phyloP scores from a whole-genome alignment of 2,888 invertebrate species.

The Leucania comma region DNA sequence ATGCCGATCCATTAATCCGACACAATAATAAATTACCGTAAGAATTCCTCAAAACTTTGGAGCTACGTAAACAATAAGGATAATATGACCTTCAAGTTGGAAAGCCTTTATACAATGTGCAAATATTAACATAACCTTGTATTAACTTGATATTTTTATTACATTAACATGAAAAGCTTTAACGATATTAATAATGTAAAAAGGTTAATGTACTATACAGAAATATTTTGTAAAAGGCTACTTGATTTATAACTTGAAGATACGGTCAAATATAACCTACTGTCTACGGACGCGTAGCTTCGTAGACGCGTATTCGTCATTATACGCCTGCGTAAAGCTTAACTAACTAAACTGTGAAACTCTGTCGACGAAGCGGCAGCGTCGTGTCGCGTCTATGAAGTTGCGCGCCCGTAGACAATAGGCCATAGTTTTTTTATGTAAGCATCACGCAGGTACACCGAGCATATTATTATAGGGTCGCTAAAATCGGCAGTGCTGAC shows the following conservation, averaged over 20 bases:
- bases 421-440: no score
- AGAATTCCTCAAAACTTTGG: conserved; percentile 1
- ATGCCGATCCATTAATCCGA: not conserved
- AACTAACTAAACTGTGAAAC: no score
- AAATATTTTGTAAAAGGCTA: conserved; percentile 14
- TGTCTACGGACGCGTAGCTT: no score
- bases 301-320: no score
- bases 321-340: no score
- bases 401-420: no score
- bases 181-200: conserved; percentile 33
- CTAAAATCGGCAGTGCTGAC: no score
- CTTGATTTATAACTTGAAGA: conserved; percentile 45
- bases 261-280: conserved; percentile 7
- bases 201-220: conserved; percentile 4
- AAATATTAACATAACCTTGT: not conserved
- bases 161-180: conserved; percentile 26
- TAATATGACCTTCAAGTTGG: not conserved
- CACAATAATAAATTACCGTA: not conserved
- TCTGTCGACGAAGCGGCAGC: no score
- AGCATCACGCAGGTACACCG: no score
- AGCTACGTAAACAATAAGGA: not conserved
- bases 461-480: no score
- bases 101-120: not conserved
- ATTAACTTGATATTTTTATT: conserved; percentile 9
- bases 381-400: no score